A percentile compares a stretch with the other conserved stretches of the same genome.
Evolutionary conservation across 2,888 invertebrate species (phyloP).

Genomic region (Ophioninae sp.): DNA sequence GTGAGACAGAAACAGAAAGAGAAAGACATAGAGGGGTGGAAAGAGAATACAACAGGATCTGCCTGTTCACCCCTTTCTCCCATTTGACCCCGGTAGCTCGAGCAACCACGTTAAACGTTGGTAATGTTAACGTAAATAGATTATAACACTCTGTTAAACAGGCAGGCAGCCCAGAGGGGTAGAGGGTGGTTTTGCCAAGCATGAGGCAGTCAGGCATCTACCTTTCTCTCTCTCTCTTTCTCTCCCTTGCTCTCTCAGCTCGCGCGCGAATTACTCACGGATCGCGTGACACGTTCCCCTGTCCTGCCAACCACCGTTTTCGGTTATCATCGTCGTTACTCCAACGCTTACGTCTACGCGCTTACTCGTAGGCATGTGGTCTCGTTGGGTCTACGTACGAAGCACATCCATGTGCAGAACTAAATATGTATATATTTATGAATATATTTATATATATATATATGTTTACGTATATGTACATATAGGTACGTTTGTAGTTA

Average conservation of each 20-base stretch:
- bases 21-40: slow-evolving; percentile 34
- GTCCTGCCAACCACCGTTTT: slow-evolving; percentile 72
- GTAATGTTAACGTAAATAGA: slow-evolving; percentile 82
- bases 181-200: slow-evolving; percentile 63
- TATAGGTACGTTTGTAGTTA: not conserved
- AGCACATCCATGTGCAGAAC: slow-evolving; percentile 36
- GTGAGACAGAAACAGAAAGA: slow-evolving; percentile 52
- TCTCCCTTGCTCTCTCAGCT: slow-evolving; percentile 62
- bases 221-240: slow-evolving; percentile 49
- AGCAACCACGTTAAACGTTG: slow-evolving; percentile 81
- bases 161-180: slow-evolving; percentile 73
- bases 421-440: not conserved
- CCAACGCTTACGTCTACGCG: slow-evolving; percentile 30
- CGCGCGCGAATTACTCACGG: slow-evolving; percentile 78
- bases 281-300: slow-evolving; percentile 80
- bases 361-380: slow-evolving; percentile 13
- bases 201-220: slow-evolving; percentile 62
- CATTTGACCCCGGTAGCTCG: slow-evolving; percentile 72
- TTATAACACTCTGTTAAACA: slow-evolving; percentile 82
- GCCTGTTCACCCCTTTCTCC: slow-evolving; percentile 65
- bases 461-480: not conserved
- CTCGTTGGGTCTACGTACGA: slow-evolving; percentile 19
- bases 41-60: slow-evolving; percentile 59
- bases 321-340: slow-evolving; percentile 76
- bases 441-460: too few relatives aligned